Evolutionary conservation across 2,888 invertebrate genomes (phyloP).

Genomic region (Tetragonula carbonaria): DNA sequence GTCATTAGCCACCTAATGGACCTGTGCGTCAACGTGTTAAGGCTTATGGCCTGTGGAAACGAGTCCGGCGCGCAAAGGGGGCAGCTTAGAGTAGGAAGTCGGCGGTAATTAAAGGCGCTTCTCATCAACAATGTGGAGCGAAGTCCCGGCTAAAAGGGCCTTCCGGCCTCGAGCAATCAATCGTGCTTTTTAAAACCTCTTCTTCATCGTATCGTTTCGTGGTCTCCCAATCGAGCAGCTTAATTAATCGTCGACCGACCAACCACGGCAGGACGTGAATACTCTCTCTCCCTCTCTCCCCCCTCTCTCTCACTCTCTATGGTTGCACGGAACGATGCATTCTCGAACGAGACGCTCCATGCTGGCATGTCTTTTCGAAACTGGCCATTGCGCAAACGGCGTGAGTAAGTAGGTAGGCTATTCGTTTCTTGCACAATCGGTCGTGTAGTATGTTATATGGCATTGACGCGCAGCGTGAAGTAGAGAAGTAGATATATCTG

Average conservation of each 20-base stretch:
- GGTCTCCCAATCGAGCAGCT: slow-evolving; percentile 7
- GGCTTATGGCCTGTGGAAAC: not conserved
- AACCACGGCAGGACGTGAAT: slow-evolving; percentile 1
- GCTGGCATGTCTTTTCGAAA: slow-evolving; percentile 68
- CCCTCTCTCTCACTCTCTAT: not conserved
- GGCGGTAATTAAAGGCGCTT: slow-evolving; percentile 37
- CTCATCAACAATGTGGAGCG: slow-evolving; percentile 28
- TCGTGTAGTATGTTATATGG: slow-evolving; percentile 59
- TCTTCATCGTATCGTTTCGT: slow-evolving; percentile 1
- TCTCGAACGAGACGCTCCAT: slow-evolving; percentile 61
- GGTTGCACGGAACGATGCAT: slow-evolving; percentile 46
- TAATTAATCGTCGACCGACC: slow-evolving; percentile 48
- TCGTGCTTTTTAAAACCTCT: slow-evolving; percentile 9
- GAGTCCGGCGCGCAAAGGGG: not conserved
- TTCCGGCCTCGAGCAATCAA: slow-evolving; percentile 1
- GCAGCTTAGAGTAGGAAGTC: slow-evolving; percentile 12
- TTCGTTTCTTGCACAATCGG: slow-evolving; percentile 74
- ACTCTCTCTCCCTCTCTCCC: too few species aligned
- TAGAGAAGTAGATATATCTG: slow-evolving; percentile 19
- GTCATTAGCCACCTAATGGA: slow-evolving; percentile 34
- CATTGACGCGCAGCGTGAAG: slow-evolving; percentile 50
- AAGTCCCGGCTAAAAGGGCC: slow-evolving; percentile 2
- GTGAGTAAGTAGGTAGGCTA: slow-evolving; percentile 68
- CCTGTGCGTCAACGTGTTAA: not conserved
- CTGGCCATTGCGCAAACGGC: slow-evolving; percentile 72